phyloP scores from a whole-genome alignment of 1,140 invertebrate genomes.

The Goniozus legneri region DNA sequence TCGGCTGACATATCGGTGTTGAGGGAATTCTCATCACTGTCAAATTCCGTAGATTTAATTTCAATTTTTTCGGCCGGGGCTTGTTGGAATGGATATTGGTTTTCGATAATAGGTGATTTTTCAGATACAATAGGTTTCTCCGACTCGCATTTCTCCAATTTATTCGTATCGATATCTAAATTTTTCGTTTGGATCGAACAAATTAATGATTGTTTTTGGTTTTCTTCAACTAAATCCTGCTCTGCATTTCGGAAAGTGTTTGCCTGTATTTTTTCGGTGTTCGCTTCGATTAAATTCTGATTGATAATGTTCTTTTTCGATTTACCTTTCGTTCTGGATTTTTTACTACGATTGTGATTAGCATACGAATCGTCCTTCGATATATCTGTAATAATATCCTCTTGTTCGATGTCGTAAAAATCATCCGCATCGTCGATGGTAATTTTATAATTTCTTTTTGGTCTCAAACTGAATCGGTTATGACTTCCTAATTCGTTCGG shows the following conservation, averaged over 20 bases:
- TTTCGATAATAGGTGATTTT: no score
- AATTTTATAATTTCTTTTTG: neutral
- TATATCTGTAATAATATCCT: no score
- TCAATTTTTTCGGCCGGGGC: neutral
- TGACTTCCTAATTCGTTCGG: no score
- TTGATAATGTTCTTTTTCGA: neutral
- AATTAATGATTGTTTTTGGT: neutral
- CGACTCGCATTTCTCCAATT: constrained; percentile 16
- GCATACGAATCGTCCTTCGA: neutral
- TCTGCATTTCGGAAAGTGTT: neutral
- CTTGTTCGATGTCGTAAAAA: neutral
- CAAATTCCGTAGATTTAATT: constrained; percentile 19
- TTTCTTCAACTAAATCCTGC: neutral
- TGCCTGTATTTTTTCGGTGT: neutral
- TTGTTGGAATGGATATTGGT: neutral
- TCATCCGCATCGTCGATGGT: neutral
- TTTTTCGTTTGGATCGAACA: neutral
- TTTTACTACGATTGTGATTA: neutral
- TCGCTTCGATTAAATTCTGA: neutral
- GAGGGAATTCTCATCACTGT: constrained; percentile 35
- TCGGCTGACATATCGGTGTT: constrained; percentile 32
- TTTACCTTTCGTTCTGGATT: no score
- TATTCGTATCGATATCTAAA: constrained; percentile 8
- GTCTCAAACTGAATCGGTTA: neutral
- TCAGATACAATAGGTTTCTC: no score